phyloP scores from a whole-genome alignment of 2,888 invertebrate genomes.

The Drosophila planitibia region DNA sequence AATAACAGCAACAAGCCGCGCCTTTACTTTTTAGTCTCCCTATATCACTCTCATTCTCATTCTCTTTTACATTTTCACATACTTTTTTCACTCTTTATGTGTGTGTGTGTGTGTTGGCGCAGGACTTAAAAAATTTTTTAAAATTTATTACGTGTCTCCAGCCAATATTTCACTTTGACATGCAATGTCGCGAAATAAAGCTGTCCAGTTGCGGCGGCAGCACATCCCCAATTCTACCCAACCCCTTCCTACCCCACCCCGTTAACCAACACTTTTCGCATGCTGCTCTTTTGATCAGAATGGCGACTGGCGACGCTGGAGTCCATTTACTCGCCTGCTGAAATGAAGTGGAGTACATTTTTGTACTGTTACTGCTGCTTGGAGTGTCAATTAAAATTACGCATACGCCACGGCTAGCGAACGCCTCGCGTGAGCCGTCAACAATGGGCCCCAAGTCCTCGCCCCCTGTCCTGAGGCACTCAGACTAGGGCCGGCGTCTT shows the following conservation, averaged over 20 bases:
- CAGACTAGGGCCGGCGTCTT: slow-evolving; percentile 29
- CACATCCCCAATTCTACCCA: background rate
- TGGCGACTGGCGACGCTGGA: slow-evolving; percentile 31
- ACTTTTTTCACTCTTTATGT: slow-evolving; percentile 14
- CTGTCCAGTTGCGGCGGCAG: slow-evolving; percentile 78
- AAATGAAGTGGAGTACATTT: slow-evolving; percentile 59
- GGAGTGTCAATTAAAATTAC: slow-evolving; percentile 76
- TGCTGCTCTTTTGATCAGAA: slow-evolving; percentile 38
- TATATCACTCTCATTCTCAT: slow-evolving; percentile 10
- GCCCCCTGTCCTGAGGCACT: slow-evolving; percentile 4
- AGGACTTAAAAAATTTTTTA: slow-evolving; percentile 71
- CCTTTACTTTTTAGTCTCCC: slow-evolving; percentile 36
- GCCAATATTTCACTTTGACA: slow-evolving; percentile 85
- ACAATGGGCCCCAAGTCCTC: background rate
- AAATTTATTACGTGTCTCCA: slow-evolving; percentile 85
- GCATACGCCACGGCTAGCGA: slow-evolving; percentile 38
- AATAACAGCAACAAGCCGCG: background rate
- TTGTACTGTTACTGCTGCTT: slow-evolving; percentile 28
- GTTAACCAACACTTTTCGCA: slow-evolving; percentile 1
- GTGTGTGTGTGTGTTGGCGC: slow-evolving; percentile 40
- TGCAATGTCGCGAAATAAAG: slow-evolving; percentile 84
- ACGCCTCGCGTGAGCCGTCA: slow-evolving; percentile 6
- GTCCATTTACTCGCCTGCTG: slow-evolving; percentile 59
- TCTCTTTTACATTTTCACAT: slow-evolving; percentile 42
- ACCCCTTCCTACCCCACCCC: background rate